A percentile compares a stretch with the other conserved stretches of the same genome.
Conservation (phyloP, 2,113 vertebrate genomes). For the Saccopteryx bilineata region DNA sequence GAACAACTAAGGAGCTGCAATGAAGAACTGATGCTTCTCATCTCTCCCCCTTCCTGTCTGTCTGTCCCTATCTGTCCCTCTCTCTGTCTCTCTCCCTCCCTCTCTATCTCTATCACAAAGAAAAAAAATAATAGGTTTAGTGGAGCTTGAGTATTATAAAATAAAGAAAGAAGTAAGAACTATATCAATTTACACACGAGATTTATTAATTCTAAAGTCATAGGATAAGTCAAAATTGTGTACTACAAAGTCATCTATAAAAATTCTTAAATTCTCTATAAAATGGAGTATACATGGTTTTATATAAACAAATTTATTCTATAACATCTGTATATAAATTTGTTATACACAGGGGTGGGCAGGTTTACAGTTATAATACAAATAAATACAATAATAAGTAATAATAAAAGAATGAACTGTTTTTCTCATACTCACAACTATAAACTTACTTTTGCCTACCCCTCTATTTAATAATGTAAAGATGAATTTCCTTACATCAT, state of each 20-base stretch:
- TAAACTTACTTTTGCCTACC: background rate
- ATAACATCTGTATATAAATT: background rate
- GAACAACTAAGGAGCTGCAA: too few relatives aligned
- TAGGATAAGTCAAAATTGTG: background rate
- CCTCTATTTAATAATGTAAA: background rate
- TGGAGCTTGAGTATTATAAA: background rate
- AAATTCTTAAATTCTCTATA: background rate
- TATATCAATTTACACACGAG: background rate
- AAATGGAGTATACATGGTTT: background rate
- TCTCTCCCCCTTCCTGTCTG: too few relatives aligned
- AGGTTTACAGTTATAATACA: too few relatives aligned
- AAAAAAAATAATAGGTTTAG: background rate
- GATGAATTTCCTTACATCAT: background rate
- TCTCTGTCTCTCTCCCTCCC: too few relatives aligned
- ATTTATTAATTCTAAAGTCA: slow-evolving; percentile 29
- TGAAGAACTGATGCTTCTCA: too few relatives aligned
- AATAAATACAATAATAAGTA: too few relatives aligned
- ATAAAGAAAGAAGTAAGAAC: background rate
- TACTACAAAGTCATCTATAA: slow-evolving; percentile 2
- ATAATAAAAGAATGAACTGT: too few relatives aligned
- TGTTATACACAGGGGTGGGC: background rate
- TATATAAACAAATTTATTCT: background rate
- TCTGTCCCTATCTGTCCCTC: too few relatives aligned
- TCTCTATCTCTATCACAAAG: too few relatives aligned
- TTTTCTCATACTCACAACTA: too few relatives aligned